Conservation (phyloP, 2,888 invertebrate genomes). For the Operophtera brumata region DNA sequence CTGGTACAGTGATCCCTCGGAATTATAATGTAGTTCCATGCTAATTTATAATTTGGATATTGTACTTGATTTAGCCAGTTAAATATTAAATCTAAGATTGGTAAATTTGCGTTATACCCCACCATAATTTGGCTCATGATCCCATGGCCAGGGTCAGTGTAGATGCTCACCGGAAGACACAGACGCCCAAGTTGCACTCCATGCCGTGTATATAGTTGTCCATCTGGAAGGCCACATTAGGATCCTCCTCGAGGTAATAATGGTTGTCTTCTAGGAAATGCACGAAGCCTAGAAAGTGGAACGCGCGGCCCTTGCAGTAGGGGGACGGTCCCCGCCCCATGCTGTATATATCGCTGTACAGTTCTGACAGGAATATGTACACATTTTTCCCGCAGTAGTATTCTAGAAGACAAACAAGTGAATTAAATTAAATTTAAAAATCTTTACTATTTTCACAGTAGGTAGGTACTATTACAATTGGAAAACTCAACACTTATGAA, state of each 20-base stretch:
- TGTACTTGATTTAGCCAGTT: too few relatives aligned
- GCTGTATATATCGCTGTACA: constrained; percentile 71
- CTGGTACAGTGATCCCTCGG: too few relatives aligned
- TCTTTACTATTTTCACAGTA: too few relatives aligned
- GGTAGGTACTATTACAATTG: too few relatives aligned
- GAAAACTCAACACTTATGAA: too few relatives aligned
- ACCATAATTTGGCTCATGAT: too few relatives aligned
- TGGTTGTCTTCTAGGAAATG: constrained; percentile 64
- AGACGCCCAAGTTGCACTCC: constrained; percentile 66
- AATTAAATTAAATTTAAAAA: too few relatives aligned
- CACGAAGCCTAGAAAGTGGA: constrained; percentile 70
- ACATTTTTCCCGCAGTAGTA: constrained; percentile 72
- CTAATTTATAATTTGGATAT: too few relatives aligned
- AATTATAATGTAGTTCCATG: too few relatives aligned
- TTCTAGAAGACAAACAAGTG: constrained; percentile 47
- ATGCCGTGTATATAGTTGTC: constrained; percentile 71
- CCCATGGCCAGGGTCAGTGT: too few relatives aligned
- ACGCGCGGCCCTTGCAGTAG: constrained; percentile 60
- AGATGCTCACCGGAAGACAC: constrained; percentile 40
- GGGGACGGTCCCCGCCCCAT: constrained; percentile 64
- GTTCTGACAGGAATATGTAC: constrained; percentile 66
- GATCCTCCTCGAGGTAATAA: constrained; percentile 68
- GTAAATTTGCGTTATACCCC: too few relatives aligned
- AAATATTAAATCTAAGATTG: too few relatives aligned
- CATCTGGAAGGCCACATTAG: constrained; percentile 60